Percentiles rank a stretch among this genome's conserved stretches.
These are phyloP conservation scores for Halcyon leucocephala DNA, from an alignment of 2,797 vertebrate species.

Conservation along the genomic window DNA sequence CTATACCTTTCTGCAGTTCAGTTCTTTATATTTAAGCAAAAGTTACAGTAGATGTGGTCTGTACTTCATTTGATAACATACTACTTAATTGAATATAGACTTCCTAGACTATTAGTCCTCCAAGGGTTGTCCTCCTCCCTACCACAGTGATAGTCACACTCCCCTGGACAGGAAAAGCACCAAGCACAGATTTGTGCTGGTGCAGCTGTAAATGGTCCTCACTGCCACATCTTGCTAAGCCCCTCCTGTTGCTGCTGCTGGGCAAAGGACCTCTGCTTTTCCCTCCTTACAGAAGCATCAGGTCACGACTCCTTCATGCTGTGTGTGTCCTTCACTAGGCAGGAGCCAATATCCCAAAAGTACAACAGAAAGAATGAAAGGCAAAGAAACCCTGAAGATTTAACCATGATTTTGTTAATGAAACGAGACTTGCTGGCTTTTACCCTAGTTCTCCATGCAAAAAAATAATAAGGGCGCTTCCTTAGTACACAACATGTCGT, in stretches of 20 bases:
- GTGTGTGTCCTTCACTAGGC: accelerated
- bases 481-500: accelerated
- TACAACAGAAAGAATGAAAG: background rate
- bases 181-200: background rate
- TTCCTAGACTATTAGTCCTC: background rate
- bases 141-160: background rate
- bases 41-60: background rate
- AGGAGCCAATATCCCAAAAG: background rate
- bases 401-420: background rate
- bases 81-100: background rate
- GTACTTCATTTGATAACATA: background rate
- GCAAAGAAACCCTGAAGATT: background rate
- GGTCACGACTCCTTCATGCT: background rate
- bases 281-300: background rate
- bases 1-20: background rate
- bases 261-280: background rate
- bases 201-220: background rate
- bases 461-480: background rate
- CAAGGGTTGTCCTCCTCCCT: background rate
- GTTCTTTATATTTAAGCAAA: background rate
- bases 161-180: background rate
- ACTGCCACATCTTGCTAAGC: background rate
- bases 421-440: background rate
- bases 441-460: background rate
- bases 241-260: accelerated